phyloP scores from a whole-genome alignment of 2,888 invertebrate genomes.

The Rhodophaea formosa region DNA sequence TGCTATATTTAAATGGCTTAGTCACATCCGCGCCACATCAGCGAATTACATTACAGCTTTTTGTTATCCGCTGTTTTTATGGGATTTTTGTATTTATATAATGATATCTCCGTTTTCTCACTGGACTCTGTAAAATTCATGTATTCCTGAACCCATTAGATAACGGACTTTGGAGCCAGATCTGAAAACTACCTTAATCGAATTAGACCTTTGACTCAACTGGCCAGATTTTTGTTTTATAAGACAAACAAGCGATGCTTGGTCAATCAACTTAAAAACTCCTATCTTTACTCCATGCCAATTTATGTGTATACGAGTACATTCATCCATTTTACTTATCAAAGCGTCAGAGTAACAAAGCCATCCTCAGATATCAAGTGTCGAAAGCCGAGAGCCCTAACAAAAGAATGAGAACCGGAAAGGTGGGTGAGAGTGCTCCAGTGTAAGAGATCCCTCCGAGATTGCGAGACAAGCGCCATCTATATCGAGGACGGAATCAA shows the following conservation, averaged over 20 bases:
- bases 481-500: slow-evolving; percentile 64
- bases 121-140: too few species aligned
- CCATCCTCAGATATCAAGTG: slow-evolving; percentile 62
- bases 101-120: too few species aligned
- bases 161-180: too few species aligned
- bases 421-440: slow-evolving; percentile 69
- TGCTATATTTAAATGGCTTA: slow-evolving; percentile 77
- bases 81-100: slow-evolving; percentile 10
- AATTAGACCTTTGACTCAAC: too few species aligned
- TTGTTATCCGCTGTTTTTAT: slow-evolving; percentile 22
- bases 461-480: slow-evolving; percentile 55
- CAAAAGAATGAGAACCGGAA: slow-evolving; percentile 78
- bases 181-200: too few species aligned
- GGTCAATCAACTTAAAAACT: too few species aligned
- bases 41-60: slow-evolving; percentile 23
- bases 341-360: slow-evolving; percentile 72
- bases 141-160: too few species aligned
- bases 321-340: slow-evolving; percentile 51
- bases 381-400: slow-evolving; percentile 58
- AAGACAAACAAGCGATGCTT: too few species aligned
- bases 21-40: slow-evolving; percentile 63
- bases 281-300: not conserved
- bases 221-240: too few species aligned
- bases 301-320: slow-evolving; percentile 10
- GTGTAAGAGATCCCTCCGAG: slow-evolving; percentile 53